A percentile compares a stretch with the other conserved stretches of the same genome.
phyloP scores from a whole-genome alignment of 2,113 vertebrate species.

The Perca schrenkii region DNA sequence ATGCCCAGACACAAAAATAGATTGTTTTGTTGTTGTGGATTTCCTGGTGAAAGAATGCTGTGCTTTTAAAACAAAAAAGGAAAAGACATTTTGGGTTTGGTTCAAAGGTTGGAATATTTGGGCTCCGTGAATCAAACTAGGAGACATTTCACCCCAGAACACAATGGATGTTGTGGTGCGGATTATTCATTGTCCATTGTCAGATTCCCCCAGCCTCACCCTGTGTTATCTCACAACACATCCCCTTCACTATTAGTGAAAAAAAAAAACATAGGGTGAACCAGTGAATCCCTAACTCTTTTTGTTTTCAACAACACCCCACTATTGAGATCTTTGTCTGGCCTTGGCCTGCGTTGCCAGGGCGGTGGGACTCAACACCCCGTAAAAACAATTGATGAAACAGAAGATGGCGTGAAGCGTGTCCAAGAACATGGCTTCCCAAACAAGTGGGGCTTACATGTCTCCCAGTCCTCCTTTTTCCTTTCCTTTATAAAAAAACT shows the following conservation, averaged over 20 bases:
- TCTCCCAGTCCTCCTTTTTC: neutral
- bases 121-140: constrained; percentile 51
- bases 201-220: constrained; percentile 65
- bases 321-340: constrained; percentile 50
- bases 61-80: constrained; percentile 4
- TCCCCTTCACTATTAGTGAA: constrained; percentile 63
- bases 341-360: constrained; percentile 37
- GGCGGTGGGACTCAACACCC: constrained; percentile 30
- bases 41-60: constrained; percentile 67
- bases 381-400: constrained; percentile 49
- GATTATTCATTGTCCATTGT: constrained; percentile 79
- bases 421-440: constrained; percentile 47
- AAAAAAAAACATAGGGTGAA: constrained; percentile 57
- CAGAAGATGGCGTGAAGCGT: constrained; percentile 54
- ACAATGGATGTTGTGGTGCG: constrained; percentile 77
- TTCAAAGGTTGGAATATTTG: constrained; percentile 70
- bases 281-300: constrained; percentile 48
- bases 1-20: constrained; percentile 55
- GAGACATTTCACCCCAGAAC: constrained; percentile 61
- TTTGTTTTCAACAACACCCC: constrained; percentile 62
- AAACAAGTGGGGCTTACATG: neutral
- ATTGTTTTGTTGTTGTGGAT: constrained; percentile 43
- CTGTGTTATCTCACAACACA: constrained; percentile 64
- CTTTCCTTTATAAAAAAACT: neutral
- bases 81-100: constrained; percentile 33